phyloP scores from a whole-genome alignment of 2,113 vertebrate genomes.

The Sakesphorus luctuosus region DNA sequence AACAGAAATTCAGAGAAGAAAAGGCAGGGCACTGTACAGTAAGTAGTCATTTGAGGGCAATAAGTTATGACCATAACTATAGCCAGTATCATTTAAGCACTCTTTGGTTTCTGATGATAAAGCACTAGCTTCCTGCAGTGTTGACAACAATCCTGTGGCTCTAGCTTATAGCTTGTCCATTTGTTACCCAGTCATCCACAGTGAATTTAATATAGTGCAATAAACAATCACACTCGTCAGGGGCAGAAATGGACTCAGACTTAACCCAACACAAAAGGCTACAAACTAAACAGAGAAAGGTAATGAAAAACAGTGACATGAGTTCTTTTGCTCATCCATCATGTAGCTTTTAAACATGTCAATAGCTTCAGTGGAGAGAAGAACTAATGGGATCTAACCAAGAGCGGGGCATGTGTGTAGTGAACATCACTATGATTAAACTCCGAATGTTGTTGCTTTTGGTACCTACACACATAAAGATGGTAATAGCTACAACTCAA shows the following conservation, averaged over 20 bases:
- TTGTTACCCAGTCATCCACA: slow-evolving; percentile 53
- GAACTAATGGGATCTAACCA: neutral
- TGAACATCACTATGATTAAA: neutral
- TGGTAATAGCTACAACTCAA: neutral
- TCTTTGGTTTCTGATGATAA: slow-evolving; percentile 72
- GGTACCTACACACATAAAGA: neutral
- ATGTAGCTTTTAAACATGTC: neutral
- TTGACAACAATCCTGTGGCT: slow-evolving; percentile 61
- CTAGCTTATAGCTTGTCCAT: slow-evolving; percentile 32
- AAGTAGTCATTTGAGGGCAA: slow-evolving; percentile 23
- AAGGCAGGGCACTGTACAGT: neutral
- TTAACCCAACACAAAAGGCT: neutral
- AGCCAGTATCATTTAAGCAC: slow-evolving; percentile 66
- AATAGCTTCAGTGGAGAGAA: neutral
- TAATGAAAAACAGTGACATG: neutral
- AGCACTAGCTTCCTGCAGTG: slow-evolving; percentile 32
- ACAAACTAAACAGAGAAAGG: neutral
- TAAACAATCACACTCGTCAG: slow-evolving; percentile 21
- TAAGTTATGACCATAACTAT: slow-evolving; percentile 59
- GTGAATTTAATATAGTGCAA: slow-evolving; percentile 50
- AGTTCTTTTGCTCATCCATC: neutral
- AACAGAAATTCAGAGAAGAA: slow-evolving; percentile 31
- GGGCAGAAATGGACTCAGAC: neutral
- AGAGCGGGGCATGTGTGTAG: accelerated
- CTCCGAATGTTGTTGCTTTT: neutral